A percentile compares a stretch with the other conserved stretches of the same genome.
phyloP scores from a whole-genome alignment of 2,888 invertebrate species.

The Ormyrus pomaceus region DNA sequence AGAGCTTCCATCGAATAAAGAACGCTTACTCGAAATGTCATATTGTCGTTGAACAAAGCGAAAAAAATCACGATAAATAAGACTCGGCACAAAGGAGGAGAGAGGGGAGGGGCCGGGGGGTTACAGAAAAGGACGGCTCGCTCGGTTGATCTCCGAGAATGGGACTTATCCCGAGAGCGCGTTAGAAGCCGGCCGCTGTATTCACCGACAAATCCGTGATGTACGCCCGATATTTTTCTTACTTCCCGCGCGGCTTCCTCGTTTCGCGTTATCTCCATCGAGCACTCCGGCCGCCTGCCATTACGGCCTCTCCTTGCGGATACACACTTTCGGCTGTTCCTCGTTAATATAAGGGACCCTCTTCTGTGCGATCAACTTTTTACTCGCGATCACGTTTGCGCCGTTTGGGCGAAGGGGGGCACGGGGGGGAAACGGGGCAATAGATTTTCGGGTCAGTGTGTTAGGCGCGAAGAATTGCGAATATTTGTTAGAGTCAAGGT shows the following conservation, averaged over 20 bases:
- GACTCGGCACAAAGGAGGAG: background rate
- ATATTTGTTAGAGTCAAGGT: too few relatives aligned
- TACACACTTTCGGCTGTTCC: conserved; percentile 13
- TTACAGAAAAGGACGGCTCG: background rate
- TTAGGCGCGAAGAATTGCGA: too few relatives aligned
- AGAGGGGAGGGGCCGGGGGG: too few relatives aligned
- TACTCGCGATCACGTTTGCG: too few relatives aligned
- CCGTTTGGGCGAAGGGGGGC: too few relatives aligned
- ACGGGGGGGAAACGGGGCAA: too few relatives aligned
- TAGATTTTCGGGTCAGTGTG: too few relatives aligned
- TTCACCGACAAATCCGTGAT: conserved; percentile 41
- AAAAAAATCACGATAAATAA: conserved; percentile 23
- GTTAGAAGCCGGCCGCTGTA: background rate
- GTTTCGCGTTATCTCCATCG: conserved; percentile 31
- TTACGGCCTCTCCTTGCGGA: background rate
- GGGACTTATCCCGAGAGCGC: conserved; percentile 18
- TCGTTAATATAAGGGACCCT: background rate
- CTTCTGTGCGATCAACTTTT: too few relatives aligned
- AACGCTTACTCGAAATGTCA: background rate
- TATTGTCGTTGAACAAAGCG: background rate
- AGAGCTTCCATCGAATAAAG: background rate
- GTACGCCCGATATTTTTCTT: conserved; percentile 41
- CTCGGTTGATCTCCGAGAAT: conserved; percentile 5
- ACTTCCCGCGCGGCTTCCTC: conserved; percentile 13
- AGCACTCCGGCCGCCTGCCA: background rate